Base-by-base conservation (phyloP, 2,113 vertebrate species). In the Anolis sagrei region DNA sequence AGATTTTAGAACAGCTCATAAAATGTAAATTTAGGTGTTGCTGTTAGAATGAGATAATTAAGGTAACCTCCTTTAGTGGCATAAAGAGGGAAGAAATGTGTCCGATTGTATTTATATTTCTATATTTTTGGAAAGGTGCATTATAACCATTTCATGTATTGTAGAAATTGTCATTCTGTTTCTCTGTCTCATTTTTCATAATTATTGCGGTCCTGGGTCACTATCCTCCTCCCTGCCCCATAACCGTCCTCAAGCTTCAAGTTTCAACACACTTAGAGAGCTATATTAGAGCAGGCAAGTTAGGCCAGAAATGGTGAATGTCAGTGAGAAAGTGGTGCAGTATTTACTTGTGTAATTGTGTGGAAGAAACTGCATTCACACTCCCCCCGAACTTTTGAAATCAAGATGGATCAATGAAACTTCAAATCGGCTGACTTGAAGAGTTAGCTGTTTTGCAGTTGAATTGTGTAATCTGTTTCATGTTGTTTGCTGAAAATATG, bases 1-100 rank as follows among this genome's bases (percentile, higher is more conserved):
- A 91, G 88, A 91, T 93, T 95, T 95, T 89, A 94, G 91, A 95
- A 92, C 74, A 92, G 89, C 89, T 94, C 90, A 83, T 96, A 91
- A 94, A 95, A 91, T 91, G 81, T 86, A 94, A 93, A 92, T 95
- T 94, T 96, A 94, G 14, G 0, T 83, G 91, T 88, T 92, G 89
- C 74, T 91, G n/a, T 94, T 89, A 36, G 13, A 91, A 90, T 93
- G 44, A 82, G 70, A 61, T 94, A 93, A 95, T 39, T 64, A 91
- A 88, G 70, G 68, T 90, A 83, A 72, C 76, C 84, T 92, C 10
- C 68, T 70, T 48, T 84, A 36, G 86, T 90, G 88, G 66, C 90
- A 61, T 76, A 81, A 91, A 87, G 61, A 85, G 86, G 86, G 87
- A 84, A 81, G 54, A 93, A 90, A 64, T 49, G 85, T 88, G 89